A percentile compares a stretch with the other conserved stretches of the same genome.
phyloP scores from a whole-genome alignment of 2,797 vertebrate species.

The Falco columbarius region DNA sequence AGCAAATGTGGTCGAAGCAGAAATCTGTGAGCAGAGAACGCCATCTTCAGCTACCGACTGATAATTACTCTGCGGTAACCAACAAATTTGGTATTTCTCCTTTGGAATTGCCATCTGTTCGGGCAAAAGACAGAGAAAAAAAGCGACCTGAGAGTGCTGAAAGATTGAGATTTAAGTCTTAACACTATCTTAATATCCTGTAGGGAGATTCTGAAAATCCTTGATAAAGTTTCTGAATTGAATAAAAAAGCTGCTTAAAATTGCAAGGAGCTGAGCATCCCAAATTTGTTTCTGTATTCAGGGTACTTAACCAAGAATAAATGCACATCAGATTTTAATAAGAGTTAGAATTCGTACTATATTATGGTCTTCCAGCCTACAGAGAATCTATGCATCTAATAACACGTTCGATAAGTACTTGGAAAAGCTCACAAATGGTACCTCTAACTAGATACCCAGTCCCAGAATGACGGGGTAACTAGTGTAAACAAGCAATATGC shows the following conservation, averaged over 20 bases:
- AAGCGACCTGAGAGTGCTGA: background rate
- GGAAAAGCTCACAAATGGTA: background rate
- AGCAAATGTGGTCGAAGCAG: rapidly evolving
- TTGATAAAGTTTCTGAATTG: background rate
- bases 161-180: background rate
- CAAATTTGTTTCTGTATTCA: background rate
- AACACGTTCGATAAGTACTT: background rate
- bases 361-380: background rate
- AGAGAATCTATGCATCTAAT: background rate
- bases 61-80: background rate
- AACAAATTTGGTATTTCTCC: background rate
- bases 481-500: background rate
- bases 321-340: background rate
- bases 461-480: rapidly evolving
- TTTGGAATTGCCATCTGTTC: background rate
- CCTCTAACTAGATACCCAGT: background rate
- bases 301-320: background rate
- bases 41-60: slow-evolving; percentile 56
- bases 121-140: background rate
- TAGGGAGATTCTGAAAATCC: background rate
- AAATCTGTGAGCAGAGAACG: slow-evolving; percentile 45
- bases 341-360: background rate
- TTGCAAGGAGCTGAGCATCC: background rate
- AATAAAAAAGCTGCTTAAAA: background rate
- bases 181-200: background rate